A percentile compares a stretch with the other conserved stretches of the same genome.
Conservation (phyloP, 30 jellyfish, hydroid and myxozoan species). For the Rhopilema esculentum region DNA sequence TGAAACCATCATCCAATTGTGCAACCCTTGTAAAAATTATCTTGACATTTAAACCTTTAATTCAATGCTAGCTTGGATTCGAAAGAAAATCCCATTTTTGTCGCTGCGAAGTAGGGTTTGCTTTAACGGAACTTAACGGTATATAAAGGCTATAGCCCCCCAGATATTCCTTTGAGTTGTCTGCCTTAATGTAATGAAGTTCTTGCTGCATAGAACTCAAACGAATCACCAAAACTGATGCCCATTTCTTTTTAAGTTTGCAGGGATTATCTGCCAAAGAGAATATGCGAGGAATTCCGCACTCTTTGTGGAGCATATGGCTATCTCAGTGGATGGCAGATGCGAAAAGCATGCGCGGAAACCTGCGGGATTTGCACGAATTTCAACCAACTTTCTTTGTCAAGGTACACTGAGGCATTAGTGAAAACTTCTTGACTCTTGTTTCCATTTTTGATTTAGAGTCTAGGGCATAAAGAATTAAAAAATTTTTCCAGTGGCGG, state of each 20-base stretch:
- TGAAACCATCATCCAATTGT: neutral
- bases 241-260: slow-evolving; percentile 22
- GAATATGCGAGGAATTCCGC: slow-evolving; percentile 30
- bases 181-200: neutral
- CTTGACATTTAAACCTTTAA: neutral
- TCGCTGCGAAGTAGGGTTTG: neutral
- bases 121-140: too few relatives aligned
- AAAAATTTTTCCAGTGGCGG: neutral
- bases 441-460: neutral
- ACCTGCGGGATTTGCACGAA: slow-evolving; percentile 53
- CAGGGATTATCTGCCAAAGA: slow-evolving; percentile 22
- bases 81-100: neutral
- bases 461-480: neutral
- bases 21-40: neutral
- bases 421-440: neutral
- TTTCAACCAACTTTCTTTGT: neutral
- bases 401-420: slow-evolving; percentile 25
- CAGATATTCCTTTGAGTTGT: neutral
- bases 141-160: too few relatives aligned
- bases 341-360: slow-evolving; percentile 50
- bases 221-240: neutral
- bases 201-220: neutral
- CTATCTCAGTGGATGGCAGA: slow-evolving; percentile 45
- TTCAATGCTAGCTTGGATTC: neutral
- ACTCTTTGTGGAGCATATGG: slow-evolving; percentile 15